Base-by-base conservation (phyloP, 2,888 invertebrate genomes). In the Caenorhabditis sp. region DNA sequence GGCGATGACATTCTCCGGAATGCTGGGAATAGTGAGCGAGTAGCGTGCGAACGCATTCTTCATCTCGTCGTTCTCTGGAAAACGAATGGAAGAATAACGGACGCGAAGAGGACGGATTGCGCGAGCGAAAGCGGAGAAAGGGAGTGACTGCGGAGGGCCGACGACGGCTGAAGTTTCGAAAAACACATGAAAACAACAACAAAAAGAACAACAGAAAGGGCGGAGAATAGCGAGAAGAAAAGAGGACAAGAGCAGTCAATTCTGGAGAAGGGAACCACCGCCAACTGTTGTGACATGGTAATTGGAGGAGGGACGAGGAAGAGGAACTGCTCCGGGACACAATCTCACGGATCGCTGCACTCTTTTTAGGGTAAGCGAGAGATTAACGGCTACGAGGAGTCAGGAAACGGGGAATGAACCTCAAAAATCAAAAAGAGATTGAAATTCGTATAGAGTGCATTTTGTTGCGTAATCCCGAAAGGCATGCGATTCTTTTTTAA, bases 1-100 rank as follows among this genome's bases (percentile, higher is more conserved):
- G n/a, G 72, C 41, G 32, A 81, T 76, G n/a, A 81, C 63, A 43
- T 81, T 81, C 37, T 81, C 81, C 5, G 81, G 81, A 15, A 81
- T 81, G 22, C 77, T 74, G 3, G 81, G 79, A 56, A 81, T 81
- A 9, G 79, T 81, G 26, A 79, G 43, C 22, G 81, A 81, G 45
- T 79, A 81, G n/a, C 81, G 72, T 17, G 81, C 79, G 50, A 79
- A 79, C 15, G 75, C 68, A 43, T 81, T 74, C 58, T 78, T 79
- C 79, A 79, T 81, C 35, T 11, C 39, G 8, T 3, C 5, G 6
- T 27, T 26, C 13, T 43, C 24, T 20, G 52, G 59, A 46, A 59
- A 46, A 59, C 1, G 26, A 59, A n/a, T n/a, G 0, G 17, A 15
- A 26, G 24, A 46, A 20, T 6, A 7, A 20, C 2, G 2, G 13